A percentile compares a stretch with the other conserved stretches of the same genome.
phyloP scores from a whole-genome alignment of 1,140 invertebrate species.

The Halesus radiatus region DNA sequence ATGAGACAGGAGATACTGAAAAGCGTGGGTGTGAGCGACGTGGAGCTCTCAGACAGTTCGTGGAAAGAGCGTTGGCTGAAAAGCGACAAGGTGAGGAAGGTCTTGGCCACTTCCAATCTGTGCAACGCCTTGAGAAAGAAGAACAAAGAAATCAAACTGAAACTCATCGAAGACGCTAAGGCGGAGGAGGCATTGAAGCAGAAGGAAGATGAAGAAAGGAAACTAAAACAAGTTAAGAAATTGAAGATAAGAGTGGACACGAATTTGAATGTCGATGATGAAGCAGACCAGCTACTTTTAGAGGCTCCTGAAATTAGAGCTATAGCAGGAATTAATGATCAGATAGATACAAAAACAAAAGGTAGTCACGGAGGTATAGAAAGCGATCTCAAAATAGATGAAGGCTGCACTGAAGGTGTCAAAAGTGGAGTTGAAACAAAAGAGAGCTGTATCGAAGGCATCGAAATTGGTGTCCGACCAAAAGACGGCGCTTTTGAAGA shows the following conservation, averaged over 20 bases:
- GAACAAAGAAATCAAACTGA: conserved; percentile 71
- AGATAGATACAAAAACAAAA: not conserved
- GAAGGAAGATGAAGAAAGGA: too few species aligned
- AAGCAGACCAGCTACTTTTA: too few species aligned
- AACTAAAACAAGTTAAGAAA: too few species aligned
- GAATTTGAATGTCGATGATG: too few species aligned
- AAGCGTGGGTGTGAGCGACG: conserved; percentile 63
- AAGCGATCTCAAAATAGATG: too few species aligned
- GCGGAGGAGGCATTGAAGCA: not conserved
- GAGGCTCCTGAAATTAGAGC: too few species aligned
- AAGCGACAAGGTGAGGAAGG: conserved; percentile 72
- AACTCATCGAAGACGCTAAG: conserved; percentile 61
- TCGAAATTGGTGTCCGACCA: conserved; percentile 20
- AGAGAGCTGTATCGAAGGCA: not conserved
- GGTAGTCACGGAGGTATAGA: too few species aligned
- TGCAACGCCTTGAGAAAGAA: conserved; percentile 73
- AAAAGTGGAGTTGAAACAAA: not conserved
- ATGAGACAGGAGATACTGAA: conserved; percentile 59
- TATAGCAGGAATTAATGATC: too few species aligned
- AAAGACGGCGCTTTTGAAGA: not conserved
- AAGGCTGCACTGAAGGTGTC: too few species aligned
- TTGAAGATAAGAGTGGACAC: too few species aligned
- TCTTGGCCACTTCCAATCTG: conserved; percentile 70
- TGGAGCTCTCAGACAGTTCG: conserved; percentile 60
- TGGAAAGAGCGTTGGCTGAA: conserved; percentile 68